A percentile compares a stretch with the other conserved stretches of the same genome.
phyloP scores from a whole-genome alignment of 2,888 invertebrate genomes.

The Leucania comma region DNA sequence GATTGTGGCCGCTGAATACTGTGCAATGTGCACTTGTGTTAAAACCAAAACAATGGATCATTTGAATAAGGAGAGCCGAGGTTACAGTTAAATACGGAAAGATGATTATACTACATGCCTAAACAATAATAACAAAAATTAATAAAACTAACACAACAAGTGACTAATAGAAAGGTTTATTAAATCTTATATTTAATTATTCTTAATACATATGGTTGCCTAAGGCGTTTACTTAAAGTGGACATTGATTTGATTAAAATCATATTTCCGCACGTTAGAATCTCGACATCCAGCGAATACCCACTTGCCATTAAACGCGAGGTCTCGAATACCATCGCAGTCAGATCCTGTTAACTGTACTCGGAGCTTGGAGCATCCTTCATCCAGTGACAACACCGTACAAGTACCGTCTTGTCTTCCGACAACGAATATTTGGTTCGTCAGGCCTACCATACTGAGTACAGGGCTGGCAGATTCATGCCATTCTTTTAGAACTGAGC shows the following conservation, averaged over 20 bases:
- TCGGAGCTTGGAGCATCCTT: slow-evolving; percentile 74
- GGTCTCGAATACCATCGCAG: slow-evolving; percentile 92
- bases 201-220: slow-evolving; percentile 47
- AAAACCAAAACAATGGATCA: slow-evolving; percentile 13
- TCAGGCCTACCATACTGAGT: slow-evolving; percentile 85
- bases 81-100: slow-evolving; percentile 1
- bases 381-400: slow-evolving; percentile 86
- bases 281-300: slow-evolving; percentile 92
- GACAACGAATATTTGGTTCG: slow-evolving; percentile 88
- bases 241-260: slow-evolving; percentile 86
- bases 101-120: background rate
- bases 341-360: slow-evolving; percentile 93
- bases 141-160: slow-evolving; percentile 47
- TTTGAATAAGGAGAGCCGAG: slow-evolving; percentile 7
- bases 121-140: background rate
- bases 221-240: slow-evolving; percentile 81
- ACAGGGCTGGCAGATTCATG: slow-evolving; percentile 91
- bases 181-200: slow-evolving; percentile 65
- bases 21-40: slow-evolving; percentile 38
- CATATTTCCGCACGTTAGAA: slow-evolving; percentile 91
- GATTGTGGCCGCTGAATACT: slow-evolving; percentile 42
- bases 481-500: slow-evolving; percentile 78
- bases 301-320: slow-evolving; percentile 91
- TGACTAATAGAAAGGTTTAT: slow-evolving; percentile 46
- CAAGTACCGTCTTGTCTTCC: slow-evolving; percentile 92